These are phyloP conservation scores for Neostethus bicornis DNA, from an alignment of 2,797 vertebrate species.

Conservation along the genomic window DNA sequence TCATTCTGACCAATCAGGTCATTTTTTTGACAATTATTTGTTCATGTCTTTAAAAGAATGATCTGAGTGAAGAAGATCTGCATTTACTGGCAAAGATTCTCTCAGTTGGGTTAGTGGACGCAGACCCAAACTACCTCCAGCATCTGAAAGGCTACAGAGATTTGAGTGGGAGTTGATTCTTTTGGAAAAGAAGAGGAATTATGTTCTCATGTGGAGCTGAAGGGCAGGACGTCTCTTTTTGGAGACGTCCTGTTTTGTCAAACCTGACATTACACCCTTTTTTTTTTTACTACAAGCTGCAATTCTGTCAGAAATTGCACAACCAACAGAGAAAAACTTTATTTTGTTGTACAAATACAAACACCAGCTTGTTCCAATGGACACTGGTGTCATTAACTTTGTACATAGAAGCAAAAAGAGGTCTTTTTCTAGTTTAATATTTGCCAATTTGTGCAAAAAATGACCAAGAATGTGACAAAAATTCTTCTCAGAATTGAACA, in stretches of 20 bases:
- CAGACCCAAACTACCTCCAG: constrained; percentile 80
- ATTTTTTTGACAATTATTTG: neutral
- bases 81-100: constrained; percentile 76
- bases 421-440: neutral
- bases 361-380: neutral
- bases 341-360: constrained; percentile 1
- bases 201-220: neutral
- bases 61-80: constrained; percentile 73
- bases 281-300: constrained; percentile 10
- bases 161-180: constrained; percentile 43
- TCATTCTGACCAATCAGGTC: neutral
- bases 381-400: constrained; percentile 4
- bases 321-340: constrained; percentile 3
- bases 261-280: neutral
- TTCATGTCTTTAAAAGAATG: constrained; percentile 66
- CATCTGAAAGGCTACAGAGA: constrained; percentile 82
- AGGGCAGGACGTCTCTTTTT: neutral
- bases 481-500: neutral
- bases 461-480: neutral
- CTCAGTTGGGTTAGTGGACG: constrained; percentile 80
- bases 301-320: neutral
- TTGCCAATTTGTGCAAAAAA: neutral
- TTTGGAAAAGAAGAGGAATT: neutral
- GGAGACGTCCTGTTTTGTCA: constrained; percentile 11
- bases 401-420: neutral